Evolutionary conservation across 92 coral and sea anemone species (phyloP), one percentile per base, ranked within the genome.

Genomic region (Montipora capitata): DNA sequence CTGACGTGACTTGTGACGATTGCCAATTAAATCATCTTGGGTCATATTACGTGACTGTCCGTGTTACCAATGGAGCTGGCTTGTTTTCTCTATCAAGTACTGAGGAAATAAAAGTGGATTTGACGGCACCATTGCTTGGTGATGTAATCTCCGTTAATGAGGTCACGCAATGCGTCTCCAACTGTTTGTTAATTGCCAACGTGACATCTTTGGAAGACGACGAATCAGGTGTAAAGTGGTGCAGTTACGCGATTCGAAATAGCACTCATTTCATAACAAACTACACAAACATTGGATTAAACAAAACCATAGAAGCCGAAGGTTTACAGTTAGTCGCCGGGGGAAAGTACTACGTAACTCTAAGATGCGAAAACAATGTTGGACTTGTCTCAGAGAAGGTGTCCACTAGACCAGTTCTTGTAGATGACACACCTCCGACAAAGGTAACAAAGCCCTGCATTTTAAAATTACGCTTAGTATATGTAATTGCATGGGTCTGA

Each of bases 51-150:
- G 80, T 96, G 74, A 91, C 94, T 43, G 68, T 98, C 7, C 93
- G 98, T 66, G 96, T 96, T 3, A 89, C 96, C 93, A 96, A 98
- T 63, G 94, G 92, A 15, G 99, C 99, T 8, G 98, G 96, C 2
- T 84, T 89, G 68, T 92, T 72, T 70, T 88, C 86, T 16, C 42
- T 93, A 3, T 93, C 85, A 17, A 76, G 92, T 63, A 94, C 94
- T 54, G 79, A 83, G 20, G 84, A 89, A 44, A 86, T 94, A 18
- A 92, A 43, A 38, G 87, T 87, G 17, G 99, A 98, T 74, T 48
- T 83, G 7, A 98, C 98, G 0, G 90, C 98, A 11, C 99, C 99
- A 27, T 18, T 61, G 10, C 70, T 76, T 2, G 96, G 96, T 51
- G 64, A 64, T 7, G 93, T 98, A 11, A 64, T 73, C 18, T 82